Conservation (phyloP, 1,140 invertebrate genomes). For the Zaprionus taronus region DNA sequence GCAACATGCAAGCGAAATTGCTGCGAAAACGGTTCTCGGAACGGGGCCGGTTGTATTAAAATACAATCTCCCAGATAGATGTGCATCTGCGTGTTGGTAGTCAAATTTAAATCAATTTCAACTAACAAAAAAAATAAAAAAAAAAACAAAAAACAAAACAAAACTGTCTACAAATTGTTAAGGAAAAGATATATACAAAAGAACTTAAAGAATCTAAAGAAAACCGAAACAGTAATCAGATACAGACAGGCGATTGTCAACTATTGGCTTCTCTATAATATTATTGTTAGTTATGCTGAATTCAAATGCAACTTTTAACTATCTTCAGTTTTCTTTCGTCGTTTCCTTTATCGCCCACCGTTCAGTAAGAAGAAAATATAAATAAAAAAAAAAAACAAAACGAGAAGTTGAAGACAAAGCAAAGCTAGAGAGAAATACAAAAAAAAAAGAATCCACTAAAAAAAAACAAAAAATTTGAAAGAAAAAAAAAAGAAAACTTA, state of each 20-base stretch:
- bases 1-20: background rate
- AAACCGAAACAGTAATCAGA: background rate
- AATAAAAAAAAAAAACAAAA: background rate
- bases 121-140: slow-evolving; percentile 21
- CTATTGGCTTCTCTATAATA: slow-evolving; percentile 26
- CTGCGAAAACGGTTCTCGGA: background rate
- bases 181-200: slow-evolving; percentile 1
- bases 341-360: slow-evolving; percentile 52
- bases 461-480: slow-evolving; percentile 6
- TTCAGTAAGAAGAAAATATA: slow-evolving; percentile 22
- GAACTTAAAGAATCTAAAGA: background rate
- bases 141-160: slow-evolving; percentile 4
- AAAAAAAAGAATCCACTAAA: background rate
- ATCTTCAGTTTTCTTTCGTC: slow-evolving; percentile 32
- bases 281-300: slow-evolving; percentile 27
- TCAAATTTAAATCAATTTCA: slow-evolving; percentile 54
- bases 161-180: slow-evolving; percentile 9
- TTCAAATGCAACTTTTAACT: slow-evolving; percentile 28
- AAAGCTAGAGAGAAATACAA: slow-evolving; percentile 3
- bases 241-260: slow-evolving; percentile 9
- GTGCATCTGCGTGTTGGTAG: slow-evolving; percentile 47
- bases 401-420: background rate
- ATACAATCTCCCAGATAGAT: slow-evolving; percentile 39
- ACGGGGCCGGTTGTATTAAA: slow-evolving; percentile 27
- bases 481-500: slow-evolving; percentile 2